Evolutionary conservation across 2,113 vertebrate species (phyloP).

Genomic region (Arenaria interpres): DNA sequence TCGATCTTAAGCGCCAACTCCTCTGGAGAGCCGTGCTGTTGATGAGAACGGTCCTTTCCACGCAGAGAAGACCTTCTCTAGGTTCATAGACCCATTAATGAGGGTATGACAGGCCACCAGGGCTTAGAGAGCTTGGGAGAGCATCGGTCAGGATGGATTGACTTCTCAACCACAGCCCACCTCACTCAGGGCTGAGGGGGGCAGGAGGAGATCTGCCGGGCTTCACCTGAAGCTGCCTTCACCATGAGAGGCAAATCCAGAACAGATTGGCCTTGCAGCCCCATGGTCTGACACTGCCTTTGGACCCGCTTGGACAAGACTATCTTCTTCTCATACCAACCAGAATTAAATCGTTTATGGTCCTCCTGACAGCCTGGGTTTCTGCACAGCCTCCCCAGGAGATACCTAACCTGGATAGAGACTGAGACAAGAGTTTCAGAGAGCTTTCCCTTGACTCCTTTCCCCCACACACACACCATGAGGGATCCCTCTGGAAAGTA

Average conservation of each 20-base stretch:
- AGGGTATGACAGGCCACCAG: background rate
- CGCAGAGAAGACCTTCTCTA: background rate
- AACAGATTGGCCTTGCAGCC: accelerated
- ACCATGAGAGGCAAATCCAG: background rate
- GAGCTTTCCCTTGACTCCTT: background rate
- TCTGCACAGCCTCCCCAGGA: background rate
- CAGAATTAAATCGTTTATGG: background rate
- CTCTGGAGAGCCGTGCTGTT: accelerated
- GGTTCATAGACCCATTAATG: background rate
- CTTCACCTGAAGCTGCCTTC: background rate
- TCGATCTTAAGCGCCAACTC: accelerated
- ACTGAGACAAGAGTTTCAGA: background rate
- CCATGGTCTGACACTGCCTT: accelerated
- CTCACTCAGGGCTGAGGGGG: background rate
- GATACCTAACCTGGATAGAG: background rate
- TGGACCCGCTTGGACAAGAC: background rate
- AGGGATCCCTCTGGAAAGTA: background rate
- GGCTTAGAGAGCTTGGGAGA: background rate
- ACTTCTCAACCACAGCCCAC: background rate
- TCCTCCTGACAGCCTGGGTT: background rate
- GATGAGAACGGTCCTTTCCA: background rate
- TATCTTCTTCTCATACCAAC: accelerated
- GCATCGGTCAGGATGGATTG: background rate
- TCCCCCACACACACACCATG: accelerated
- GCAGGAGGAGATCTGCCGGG: background rate